Evolutionary conservation across 2,113 vertebrate genomes (phyloP), one percentile per base, ranked within the genome.

Genomic region (Anser cygnoides): DNA sequence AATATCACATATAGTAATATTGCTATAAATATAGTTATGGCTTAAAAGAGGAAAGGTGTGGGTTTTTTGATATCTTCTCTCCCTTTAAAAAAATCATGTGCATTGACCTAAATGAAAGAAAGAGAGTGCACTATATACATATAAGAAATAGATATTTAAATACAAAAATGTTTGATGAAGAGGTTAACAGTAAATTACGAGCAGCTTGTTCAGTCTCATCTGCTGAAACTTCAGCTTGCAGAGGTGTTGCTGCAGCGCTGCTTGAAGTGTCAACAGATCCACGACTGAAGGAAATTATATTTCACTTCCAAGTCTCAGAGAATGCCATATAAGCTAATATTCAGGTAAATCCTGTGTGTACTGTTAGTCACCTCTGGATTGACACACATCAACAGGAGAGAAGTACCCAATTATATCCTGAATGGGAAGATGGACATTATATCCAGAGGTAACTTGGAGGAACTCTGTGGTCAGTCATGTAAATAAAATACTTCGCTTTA

Each of bases 371-470:
- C n/a, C 55, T n/a, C 57, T 44, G 71, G 21, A 6, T 6, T 7
- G 29, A 16, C 21, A 4, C 5, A 1, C 5, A 2, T 22, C 41
- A 19, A 2, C 63, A 3, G 11, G 81, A 44, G 39, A 5, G 18
- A 10, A 66, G 63, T 14, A 43, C 28, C 41, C 41, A 22, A 6
- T 9, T 31, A 14, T 13, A 14, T 1, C 39, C 72, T 10, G 1
- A 8, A 0, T 4, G 3, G 16, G 35, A 18, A 22, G 37, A 10
- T 23, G 26, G 4, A 0, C 8, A 0, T 5, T 31, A 8, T 8
- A 10, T 4, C 37, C 84, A 25, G 29, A 35, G 67, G 39, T 35
- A n/a, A 29, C 52, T 29, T 11, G 20, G 33, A 23, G 63, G 21
- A 77, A 28, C 3, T 0, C 4, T 9, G 6, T 1, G 11, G 46